Base-by-base conservation (phyloP, 1,140 invertebrate genomes). In the Palaemon carinicauda region DNA sequence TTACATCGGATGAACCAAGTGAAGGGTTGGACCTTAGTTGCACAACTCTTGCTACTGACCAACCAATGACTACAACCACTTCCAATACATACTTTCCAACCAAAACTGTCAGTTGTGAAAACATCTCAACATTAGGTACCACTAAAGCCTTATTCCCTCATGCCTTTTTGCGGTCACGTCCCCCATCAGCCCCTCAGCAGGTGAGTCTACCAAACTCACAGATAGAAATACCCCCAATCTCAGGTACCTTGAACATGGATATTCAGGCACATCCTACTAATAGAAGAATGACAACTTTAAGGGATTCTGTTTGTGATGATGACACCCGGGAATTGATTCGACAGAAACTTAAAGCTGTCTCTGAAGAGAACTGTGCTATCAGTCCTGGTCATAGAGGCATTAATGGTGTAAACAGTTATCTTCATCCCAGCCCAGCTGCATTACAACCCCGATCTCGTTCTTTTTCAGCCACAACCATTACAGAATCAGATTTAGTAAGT, bases 1-100 rank as follows among this genome's bases (percentile, higher is more conserved):
- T 95, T 19, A 95, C 95, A 90, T 95, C 94, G 54, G 95, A 96
- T 89, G 95, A 96, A 92, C 95, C 95, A 19, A 95, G 95, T 12
- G 95, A 96, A 89, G 95, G 95, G 21, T 93, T 96, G 69, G 95
- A 95, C 90, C 92, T 95, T 60, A 93, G 75, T 51, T 52, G 75
- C 19, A 65, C 82, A 41, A n/a, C 80, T 10, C 79, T 88, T 71
- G 24, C 41, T 15, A 56, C 27, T 17, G 14, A 50, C 77, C 21
- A n/a, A 52, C 17, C 74, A 81, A 15, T 56, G 31, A 31, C 85
- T 12, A 33, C 73, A 24, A 41, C 78, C 73, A 56, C n/a, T 89
- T 90, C 82, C 91, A 3, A 93, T 87, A 90, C 91, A 5, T 91
- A 91, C 71, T 91, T 93, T 33, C 92, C 93, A 51, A 91, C 92